Evolutionary conservation across 2,113 vertebrate genomes (phyloP).

Genomic region (Ictidomys tridecemlineatus): DNA sequence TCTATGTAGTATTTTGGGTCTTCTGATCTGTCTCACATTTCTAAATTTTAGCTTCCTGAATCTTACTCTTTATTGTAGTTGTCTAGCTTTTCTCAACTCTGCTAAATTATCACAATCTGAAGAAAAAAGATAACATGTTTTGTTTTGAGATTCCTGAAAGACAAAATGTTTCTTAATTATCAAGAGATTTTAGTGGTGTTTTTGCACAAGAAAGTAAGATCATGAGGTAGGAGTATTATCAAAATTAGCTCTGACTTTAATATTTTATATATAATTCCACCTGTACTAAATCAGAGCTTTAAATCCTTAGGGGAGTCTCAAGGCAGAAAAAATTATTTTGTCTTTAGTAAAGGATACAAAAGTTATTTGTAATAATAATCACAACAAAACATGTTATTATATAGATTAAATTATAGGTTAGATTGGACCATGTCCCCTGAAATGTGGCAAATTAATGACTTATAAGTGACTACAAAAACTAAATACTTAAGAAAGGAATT

Average conservation of each 20-base stretch:
- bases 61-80: background rate
- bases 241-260: background rate
- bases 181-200: background rate
- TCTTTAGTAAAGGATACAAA: background rate
- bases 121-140: constrained; percentile 13
- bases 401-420: background rate
- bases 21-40: background rate
- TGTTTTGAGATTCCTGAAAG: constrained; percentile 32
- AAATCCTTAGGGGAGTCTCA: background rate
- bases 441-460: background rate
- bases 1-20: background rate
- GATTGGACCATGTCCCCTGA: background rate
- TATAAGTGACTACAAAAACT: background rate
- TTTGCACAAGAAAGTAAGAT: background rate
- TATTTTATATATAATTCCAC: background rate
- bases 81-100: background rate
- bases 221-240: background rate
- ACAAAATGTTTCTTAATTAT: background rate
- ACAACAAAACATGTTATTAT: background rate
- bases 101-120: background rate
- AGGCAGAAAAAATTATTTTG: background rate
- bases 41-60: background rate
- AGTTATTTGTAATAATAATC: background rate
- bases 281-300: background rate
- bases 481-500: background rate